phyloP scores from a whole-genome alignment of 2,797 vertebrate genomes.

The Syndactyla subalaris region DNA sequence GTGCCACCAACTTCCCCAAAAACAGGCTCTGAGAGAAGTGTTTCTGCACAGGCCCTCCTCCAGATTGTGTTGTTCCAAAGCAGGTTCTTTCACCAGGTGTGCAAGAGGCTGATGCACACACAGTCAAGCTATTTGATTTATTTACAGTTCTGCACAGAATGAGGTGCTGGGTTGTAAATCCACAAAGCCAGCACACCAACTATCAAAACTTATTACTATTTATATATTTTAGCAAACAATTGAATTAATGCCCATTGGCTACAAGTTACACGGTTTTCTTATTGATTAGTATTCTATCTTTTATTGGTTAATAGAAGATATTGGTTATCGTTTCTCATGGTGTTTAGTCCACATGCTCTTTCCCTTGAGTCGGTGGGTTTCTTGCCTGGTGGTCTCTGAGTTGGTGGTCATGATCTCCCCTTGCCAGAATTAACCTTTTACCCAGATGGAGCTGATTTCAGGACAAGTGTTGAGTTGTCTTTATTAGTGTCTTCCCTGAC shows the following conservation, averaged over 20 bases:
- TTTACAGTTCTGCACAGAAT: background rate
- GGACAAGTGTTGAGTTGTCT: background rate
- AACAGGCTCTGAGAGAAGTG: rapidly evolving
- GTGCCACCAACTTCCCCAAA: background rate
- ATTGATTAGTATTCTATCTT: background rate
- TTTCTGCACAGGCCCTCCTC: rapidly evolving
- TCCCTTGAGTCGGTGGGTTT: background rate
- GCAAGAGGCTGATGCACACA: background rate
- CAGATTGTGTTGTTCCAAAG: background rate
- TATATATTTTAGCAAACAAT: background rate
- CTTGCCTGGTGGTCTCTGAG: background rate
- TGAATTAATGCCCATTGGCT: background rate
- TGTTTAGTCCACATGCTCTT: background rate
- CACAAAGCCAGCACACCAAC: background rate
- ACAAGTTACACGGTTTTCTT: background rate
- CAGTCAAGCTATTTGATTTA: background rate
- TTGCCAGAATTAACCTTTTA: background rate
- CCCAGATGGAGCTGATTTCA: background rate
- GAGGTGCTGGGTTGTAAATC: background rate
- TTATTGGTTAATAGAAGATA: background rate
- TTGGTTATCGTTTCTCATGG: background rate
- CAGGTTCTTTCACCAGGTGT: background rate
- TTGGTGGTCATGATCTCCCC: background rate
- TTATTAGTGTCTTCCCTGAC: background rate
- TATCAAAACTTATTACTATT: background rate